Evolutionary conservation across 2,113 vertebrate species (phyloP), one percentile per base, ranked within the genome.

Genomic region (Clarias batrachus): DNA sequence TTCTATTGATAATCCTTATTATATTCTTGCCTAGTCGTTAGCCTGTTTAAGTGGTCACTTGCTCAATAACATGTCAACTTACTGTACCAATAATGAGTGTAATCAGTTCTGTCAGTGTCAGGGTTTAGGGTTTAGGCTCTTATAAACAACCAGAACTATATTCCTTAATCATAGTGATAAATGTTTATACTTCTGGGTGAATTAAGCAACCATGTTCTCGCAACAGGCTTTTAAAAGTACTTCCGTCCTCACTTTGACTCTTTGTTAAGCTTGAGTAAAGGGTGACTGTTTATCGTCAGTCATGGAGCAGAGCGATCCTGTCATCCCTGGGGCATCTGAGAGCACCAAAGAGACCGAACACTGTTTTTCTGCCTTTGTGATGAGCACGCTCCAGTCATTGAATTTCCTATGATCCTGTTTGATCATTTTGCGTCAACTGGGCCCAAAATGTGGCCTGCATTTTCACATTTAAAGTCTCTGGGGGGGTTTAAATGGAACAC

Each of bases 391-490:
- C 3, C 59, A 60, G 3, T 41, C 56, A 19, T 9, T 25, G 37
- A 14, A 27, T 91, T 93, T 92, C 91, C 84, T 82, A 66, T 0
- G 87, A 68, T 80, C 83, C 0, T 59, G 86, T 83, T 87, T 73
- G 10, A 48, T 56, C 57, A 9, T 94, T 88, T 93, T 92, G 91
- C 92, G 83, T 93, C 90, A 94, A 90, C 92, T 92, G 89, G 91
- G 88, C 33, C 68, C 7, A 65, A 78, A 89, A 78, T 90, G 81
- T 84, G n/a, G 85, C 66, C 57, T n/a, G 7, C 13, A 56, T 4
- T 5, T 54, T 77, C 52, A 27, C 13, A n/a, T 76, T 14, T 52
- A 52, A 52, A 52, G 13, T 27, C 74, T 27, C n/a, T 16, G 25
- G n/a, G 27, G 25, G 14, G 74, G 74, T 10, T 77, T 27, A 3